Percentiles rank a stretch among this genome's conserved stretches.
Evolutionary conservation across 1,140 invertebrate genomes (phyloP).

Genomic region (Pachyrhynchus sulphureomaculatus): DNA sequence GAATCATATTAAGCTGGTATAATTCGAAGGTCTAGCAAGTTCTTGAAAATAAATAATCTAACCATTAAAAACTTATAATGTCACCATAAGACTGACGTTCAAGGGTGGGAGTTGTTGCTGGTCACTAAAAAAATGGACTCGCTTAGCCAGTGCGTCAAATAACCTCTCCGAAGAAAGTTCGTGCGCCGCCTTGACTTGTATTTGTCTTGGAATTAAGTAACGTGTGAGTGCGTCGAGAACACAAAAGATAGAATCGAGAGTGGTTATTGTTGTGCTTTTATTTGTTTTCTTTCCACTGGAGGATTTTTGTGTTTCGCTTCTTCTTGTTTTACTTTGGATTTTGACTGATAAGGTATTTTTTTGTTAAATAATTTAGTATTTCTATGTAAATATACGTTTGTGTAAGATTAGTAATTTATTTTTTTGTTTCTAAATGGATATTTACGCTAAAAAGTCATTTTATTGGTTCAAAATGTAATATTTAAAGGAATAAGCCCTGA

Average conservation of each 20-base stretch:
- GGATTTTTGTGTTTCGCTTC: slow-evolving; percentile 1
- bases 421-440: too few species aligned
- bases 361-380: too few species aligned
- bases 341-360: slow-evolving; percentile 3
- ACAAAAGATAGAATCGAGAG: background rate
- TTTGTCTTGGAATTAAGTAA: slow-evolving; percentile 1
- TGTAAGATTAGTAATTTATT: too few species aligned
- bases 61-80: background rate
- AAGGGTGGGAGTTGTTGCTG: slow-evolving; percentile 4
- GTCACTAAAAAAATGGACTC: slow-evolving; percentile 10
- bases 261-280: background rate
- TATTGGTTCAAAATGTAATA: too few species aligned
- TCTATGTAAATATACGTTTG: too few species aligned
- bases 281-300: background rate
- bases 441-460: too few species aligned
- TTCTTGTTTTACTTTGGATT: slow-evolving; percentile 4
- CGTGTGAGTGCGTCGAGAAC: slow-evolving; percentile 1
- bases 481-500: too few species aligned
- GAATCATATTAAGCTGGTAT: too few species aligned
- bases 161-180: slow-evolving; percentile 24
- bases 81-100: background rate
- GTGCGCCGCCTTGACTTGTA: background rate
- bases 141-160: slow-evolving; percentile 10
- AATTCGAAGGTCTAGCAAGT: background rate
- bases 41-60: background rate